Percentiles rank a stretch among this genome's conserved stretches.
These are phyloP conservation scores for Labeo rohita DNA, from an alignment of 2,113 vertebrate genomes.

Conservation along the genomic window DNA sequence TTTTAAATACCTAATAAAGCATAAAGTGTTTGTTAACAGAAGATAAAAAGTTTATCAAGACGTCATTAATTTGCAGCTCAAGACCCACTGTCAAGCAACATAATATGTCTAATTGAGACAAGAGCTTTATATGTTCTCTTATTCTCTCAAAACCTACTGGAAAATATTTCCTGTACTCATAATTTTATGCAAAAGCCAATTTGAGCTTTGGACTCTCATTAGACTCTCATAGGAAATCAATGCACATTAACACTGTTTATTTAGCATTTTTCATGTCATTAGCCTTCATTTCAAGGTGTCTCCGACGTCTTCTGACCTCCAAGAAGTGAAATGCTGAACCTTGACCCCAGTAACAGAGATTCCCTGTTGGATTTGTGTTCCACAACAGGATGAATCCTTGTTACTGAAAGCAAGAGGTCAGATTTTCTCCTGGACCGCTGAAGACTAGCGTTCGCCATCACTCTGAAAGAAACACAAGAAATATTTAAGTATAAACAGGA, in stretches of 20 bases:
- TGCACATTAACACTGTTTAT: not conserved
- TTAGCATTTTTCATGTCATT: not conserved
- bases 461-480: not conserved
- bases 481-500: not conserved
- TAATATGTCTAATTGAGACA: not conserved
- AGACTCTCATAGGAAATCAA: not conserved
- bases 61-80: no score
- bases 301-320: not conserved
- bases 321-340: conserved; percentile 35
- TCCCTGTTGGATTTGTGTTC: conserved; percentile 61
- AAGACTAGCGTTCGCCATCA: not conserved
- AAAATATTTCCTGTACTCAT: not conserved
- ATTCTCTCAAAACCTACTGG: not conserved
- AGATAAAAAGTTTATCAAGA: no score
- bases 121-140: not conserved
- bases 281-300: not conserved
- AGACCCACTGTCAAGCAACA: no score
- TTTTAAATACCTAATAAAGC: no score
- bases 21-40: no score
- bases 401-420: conserved; percentile 72
- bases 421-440: conserved; percentile 4
- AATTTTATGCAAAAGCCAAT: not conserved
- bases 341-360: conserved; percentile 74
- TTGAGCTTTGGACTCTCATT: not conserved
- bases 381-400: conserved; percentile 76